Evolutionary conservation across 2,888 invertebrate genomes (phyloP).

Genomic region (Sarcophaga variegata): DNA sequence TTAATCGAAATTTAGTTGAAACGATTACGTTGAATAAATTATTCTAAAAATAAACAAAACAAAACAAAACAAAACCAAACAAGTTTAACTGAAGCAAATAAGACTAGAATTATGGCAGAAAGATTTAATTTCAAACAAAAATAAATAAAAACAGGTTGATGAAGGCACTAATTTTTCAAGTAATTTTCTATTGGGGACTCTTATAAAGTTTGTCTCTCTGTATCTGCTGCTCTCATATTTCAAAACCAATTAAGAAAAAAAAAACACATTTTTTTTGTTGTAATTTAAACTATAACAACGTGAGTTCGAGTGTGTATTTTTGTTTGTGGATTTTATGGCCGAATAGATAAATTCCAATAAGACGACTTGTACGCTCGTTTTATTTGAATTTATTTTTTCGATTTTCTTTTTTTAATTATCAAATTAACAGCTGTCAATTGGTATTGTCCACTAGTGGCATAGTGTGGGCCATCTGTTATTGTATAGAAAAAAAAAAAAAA

Average conservation of each 20-base stretch:
- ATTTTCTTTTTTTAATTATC: background rate
- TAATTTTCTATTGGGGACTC: too few species aligned
- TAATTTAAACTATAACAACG: background rate
- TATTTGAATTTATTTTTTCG: too few species aligned
- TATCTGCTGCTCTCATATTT: too few species aligned
- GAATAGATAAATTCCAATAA: constrained; percentile 5
- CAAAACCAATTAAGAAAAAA: background rate
- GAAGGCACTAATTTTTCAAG: too few species aligned
- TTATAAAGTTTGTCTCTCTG: too few species aligned
- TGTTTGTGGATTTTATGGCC: background rate
- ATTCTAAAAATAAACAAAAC: too few species aligned
- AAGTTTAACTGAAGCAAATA: background rate
- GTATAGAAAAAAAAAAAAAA: background rate
- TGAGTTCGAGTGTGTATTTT: too few species aligned
- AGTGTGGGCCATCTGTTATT: constrained; percentile 38
- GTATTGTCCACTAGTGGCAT: background rate
- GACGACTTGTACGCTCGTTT: background rate
- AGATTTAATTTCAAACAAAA: too few species aligned
- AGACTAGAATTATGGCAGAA: too few species aligned
- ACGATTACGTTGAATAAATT: too few species aligned
- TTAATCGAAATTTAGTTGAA: too few species aligned
- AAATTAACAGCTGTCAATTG: background rate
- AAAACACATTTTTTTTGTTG: background rate
- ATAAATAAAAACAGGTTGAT: too few species aligned
- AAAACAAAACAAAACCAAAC: background rate